Evolutionary conservation across 2,888 invertebrate genomes (phyloP), one percentile per base, ranked within the genome.

Genomic region (Drosophila yooni): DNA sequence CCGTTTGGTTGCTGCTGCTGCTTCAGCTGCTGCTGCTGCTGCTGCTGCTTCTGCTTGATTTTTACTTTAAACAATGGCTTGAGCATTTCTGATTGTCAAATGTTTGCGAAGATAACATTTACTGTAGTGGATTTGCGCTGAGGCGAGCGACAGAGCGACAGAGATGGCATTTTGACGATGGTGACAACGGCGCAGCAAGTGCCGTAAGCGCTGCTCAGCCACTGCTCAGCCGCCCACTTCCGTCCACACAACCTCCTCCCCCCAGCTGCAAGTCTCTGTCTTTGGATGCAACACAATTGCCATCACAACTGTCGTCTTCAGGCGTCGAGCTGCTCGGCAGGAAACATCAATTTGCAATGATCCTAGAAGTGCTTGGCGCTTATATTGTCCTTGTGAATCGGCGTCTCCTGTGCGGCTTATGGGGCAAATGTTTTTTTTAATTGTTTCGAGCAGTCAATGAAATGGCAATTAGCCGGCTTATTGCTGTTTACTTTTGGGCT

Each of bases 21-120:
- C 40, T 40, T 40, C 40, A 13, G n/a, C n/a, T 13, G n/a, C 46
- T 60, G 46, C 50, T 27, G 40, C 36, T 65, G 58, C 62, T 79
- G 71, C 68, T 76, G 82, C 21, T 21, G 21, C 21, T 21, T 21
- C 21, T 21, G 21, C 87, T 87, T 85, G 86, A 87, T 87, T 87
- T 89, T 87, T 88, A 85, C 71, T 89, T 89, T 89, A 88, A 88
- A 88, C 87, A 88, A 88, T 83, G 82, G 89, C 88, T 88, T 73
- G 89, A 88, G 78, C 87, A 88, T 87, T 85, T 88, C 80, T 88
- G 87, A 88, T 88, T 88, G 87, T 89, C 88, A 88, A 88, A 88
- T 89, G 87, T 88, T 88, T 89, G 88, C 88, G 71, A 69, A 83
- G 87, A 89, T 89, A 88, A 88, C 87, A 88, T 89, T 88, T 89